phyloP scores from a whole-genome alignment of 2,888 invertebrate genomes.

The Zhuqinia jingwanae region DNA sequence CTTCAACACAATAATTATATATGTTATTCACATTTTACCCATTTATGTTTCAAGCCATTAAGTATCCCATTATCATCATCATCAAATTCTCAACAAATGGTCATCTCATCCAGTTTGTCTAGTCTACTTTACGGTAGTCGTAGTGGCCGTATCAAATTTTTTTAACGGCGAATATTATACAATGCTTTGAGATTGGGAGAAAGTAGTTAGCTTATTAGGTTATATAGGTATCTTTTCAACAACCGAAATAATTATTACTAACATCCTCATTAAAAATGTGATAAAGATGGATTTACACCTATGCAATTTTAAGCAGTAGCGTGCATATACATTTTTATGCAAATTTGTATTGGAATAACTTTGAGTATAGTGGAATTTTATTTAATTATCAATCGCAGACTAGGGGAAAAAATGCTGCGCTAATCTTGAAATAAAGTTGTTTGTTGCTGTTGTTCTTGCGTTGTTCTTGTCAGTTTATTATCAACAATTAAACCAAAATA shows the following conservation, averaged over 20 bases:
- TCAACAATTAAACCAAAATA: conserved; percentile 37
- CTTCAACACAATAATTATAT: conserved; percentile 25
- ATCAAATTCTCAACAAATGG: conserved; percentile 8
- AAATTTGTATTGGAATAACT: too few species aligned
- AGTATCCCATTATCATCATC: neutral
- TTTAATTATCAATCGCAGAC: too few species aligned
- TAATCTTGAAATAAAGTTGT: conserved; percentile 29
- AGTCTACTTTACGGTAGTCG: conserved; percentile 25
- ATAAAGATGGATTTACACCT: neutral
- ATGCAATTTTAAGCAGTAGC: too few species aligned
- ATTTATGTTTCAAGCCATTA: neutral
- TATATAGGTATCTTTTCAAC: neutral
- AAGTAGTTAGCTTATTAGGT: neutral
- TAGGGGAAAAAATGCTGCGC: conserved; percentile 1
- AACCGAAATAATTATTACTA: conserved; percentile 42
- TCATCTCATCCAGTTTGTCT: conserved; percentile 2
- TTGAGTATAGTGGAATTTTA: too few species aligned
- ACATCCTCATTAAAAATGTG: conserved; percentile 24
- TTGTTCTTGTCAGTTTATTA: conserved; percentile 12
- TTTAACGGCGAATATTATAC: too few species aligned
- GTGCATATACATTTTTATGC: neutral
- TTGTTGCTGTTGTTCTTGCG: too few species aligned
- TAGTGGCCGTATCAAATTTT: conserved; percentile 6
- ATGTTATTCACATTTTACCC: neutral
- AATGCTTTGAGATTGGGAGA: too few species aligned